phyloP scores from a whole-genome alignment of 1,140 invertebrate species.

The Phymorhynchus buccinoides region DNA sequence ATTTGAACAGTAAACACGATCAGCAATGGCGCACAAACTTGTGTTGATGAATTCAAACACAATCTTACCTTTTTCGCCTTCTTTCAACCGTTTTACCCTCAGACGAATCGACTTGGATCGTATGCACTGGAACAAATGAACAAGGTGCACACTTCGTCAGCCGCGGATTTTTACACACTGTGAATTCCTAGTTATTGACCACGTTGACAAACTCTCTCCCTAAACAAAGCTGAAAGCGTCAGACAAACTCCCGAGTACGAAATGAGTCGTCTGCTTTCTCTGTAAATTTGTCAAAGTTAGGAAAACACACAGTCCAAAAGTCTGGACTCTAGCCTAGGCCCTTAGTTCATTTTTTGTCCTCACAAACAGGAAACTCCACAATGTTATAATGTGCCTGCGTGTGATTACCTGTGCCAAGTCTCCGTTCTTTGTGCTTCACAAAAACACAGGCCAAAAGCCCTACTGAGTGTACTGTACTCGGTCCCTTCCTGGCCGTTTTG shows the following conservation, averaged over 20 bases:
- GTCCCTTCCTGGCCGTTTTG: neutral
- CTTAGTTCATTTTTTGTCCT: too few relatives aligned
- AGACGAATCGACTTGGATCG: conserved; percentile 93
- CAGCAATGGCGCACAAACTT: too few relatives aligned
- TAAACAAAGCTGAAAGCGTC: neutral
- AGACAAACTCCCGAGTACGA: too few relatives aligned
- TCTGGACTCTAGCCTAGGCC: too few relatives aligned
- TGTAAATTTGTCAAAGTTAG: conserved; percentile 6
- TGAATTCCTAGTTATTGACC: neutral
- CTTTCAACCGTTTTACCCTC: conserved; percentile 88
- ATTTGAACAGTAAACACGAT: neutral
- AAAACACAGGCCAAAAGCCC: too few relatives aligned
- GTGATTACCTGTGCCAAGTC: conserved; percentile 30
- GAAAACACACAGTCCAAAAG: too few relatives aligned
- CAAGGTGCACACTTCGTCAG: neutral
- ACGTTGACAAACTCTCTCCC: neutral
- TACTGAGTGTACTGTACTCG: neutral
- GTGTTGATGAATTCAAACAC: neutral
- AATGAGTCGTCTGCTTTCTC: neutral
- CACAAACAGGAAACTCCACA: neutral
- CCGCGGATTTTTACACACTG: neutral
- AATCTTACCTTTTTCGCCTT: conserved; percentile 87
- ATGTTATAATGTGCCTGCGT: too few relatives aligned
- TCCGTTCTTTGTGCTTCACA: conserved; percentile 30
- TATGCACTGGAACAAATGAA: conserved; percentile 83